These are phyloP conservation scores for Drosophila infuscata DNA, from an alignment of 2,888 invertebrate species.

Conservation along the genomic window DNA sequence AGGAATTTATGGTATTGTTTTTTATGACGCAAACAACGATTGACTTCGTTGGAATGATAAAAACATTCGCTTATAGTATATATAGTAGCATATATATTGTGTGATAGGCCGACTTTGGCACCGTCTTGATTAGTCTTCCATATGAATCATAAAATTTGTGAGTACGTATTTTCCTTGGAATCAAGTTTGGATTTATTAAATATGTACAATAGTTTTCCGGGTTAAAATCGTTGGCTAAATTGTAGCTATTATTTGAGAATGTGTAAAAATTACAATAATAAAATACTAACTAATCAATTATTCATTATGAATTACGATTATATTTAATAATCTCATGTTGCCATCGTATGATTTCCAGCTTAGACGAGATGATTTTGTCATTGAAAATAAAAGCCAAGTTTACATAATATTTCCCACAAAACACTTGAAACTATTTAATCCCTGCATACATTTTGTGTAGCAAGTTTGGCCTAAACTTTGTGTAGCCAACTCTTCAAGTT, in stretches of 20 bases:
- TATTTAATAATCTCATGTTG: background rate
- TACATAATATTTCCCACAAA: background rate
- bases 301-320: background rate
- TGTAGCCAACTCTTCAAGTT: constrained; percentile 9
- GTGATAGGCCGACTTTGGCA: background rate
- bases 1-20: constrained; percentile 23
- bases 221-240: background rate
- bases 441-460: background rate
- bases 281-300: background rate
- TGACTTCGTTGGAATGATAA: constrained; percentile 1
- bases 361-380: background rate
- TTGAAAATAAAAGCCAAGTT: background rate
- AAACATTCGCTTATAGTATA: background rate
- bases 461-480: constrained; percentile 19
- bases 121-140: background rate
- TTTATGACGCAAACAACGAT: constrained; percentile 15
- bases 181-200: background rate
- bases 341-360: background rate
- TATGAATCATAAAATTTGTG: constrained; percentile 11
- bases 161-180: constrained; percentile 3
- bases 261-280: background rate
- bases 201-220: background rate
- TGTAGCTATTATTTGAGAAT: background rate
- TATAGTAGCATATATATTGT: background rate
- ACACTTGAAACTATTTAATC: background rate